Base-by-base conservation (phyloP, 2,113 vertebrate genomes). In the Coreoperca whiteheadi region DNA sequence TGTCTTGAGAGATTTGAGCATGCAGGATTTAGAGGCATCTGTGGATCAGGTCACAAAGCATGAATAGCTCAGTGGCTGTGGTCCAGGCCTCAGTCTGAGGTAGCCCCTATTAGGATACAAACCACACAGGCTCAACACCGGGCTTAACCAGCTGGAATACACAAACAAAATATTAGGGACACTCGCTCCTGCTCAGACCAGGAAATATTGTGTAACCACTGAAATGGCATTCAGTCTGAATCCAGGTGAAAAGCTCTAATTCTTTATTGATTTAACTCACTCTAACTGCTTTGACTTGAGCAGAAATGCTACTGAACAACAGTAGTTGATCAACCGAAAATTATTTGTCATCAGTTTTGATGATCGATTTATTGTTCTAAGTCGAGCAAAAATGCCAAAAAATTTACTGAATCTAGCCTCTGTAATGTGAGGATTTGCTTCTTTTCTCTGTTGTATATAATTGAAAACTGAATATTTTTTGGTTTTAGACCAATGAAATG, bases 21-120 rank as follows among this genome's bases (percentile, higher is more conserved):
- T 85, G 83, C 86, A 88, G 91, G 81, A 87, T 91, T 91, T 88
- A 69, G 79, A 92, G 81, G 86, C 90, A 87, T 90, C 88, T 87
- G 92, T 1, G 64, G 89, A 89, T 93, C 91, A 89, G 91, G 91
- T 92, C 87, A 83, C 89, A 84, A 86, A 89, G 82, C 87, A 91
- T 87, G 88, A 92, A 91, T 90, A 91, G 89, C 72, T 77, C 59
- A 15, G 77, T 92, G 92, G 92, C 92, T 87, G 83, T 14, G 30
- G 74, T 91, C 90, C 90, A 93, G 89, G 71, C 63, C 74, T 74
- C 37, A n/a, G 82, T 81, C 84, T 79, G 82, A 89, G 86, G 89
- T 90, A 78, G 84, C 77, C 90, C 88, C 88, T 89, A 90, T 93
- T 91, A 91, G 91, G 90, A 82, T 68, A 89, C 84, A 87, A 87